Evolutionary conservation across 2,113 vertebrate species (phyloP), one percentile per base, ranked within the genome.

Genomic region (Carassius auratus): DNA sequence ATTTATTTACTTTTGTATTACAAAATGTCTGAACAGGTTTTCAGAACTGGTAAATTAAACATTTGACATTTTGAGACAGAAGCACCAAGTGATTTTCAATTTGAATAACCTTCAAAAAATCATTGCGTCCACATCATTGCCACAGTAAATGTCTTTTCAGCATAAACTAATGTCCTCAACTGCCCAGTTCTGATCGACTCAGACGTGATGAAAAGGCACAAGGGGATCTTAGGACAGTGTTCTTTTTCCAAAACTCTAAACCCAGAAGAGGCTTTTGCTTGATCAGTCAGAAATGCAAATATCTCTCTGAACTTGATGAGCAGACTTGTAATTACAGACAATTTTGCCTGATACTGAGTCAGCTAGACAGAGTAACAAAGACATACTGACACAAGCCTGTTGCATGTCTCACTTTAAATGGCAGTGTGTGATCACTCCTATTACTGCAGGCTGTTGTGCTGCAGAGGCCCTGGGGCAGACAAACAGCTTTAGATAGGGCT

Each of bases 401-500:
- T 86, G 77, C 76, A 83, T 84, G 42, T 80, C 76, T 83, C 15
- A 42, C 83, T 89, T 73, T 69, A 79, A 76, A 68, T 83, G 86
- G 74, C 74, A 77, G 73, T 68, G 77, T 69, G 73, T 86, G 87
- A 88, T 89, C 87, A 73, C 86, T 81, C 38, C 74, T 55, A 87
- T 86, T 90, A 87, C 75, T 87, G 79, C 85, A 83, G 86, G 81
- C 85, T 80, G 79, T 83, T 89, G 86, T 87, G 61, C 79, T 84
- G 66, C 62, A 42, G 74, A 87, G 81, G 81, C 68, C 64, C 26
- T 50, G 79, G 23, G 87, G 87, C 86, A 91, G 92, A 92, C 89
- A 89, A 88, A 91, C 74, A 76, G 83, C 86, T 89, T 89, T 84
- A 89, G 89, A 90, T 91, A 88, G 61, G 50, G 78, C 86, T 15